Conservation (phyloP, 1,140 invertebrate genomes). For the Chironomus striatipennis region DNA sequence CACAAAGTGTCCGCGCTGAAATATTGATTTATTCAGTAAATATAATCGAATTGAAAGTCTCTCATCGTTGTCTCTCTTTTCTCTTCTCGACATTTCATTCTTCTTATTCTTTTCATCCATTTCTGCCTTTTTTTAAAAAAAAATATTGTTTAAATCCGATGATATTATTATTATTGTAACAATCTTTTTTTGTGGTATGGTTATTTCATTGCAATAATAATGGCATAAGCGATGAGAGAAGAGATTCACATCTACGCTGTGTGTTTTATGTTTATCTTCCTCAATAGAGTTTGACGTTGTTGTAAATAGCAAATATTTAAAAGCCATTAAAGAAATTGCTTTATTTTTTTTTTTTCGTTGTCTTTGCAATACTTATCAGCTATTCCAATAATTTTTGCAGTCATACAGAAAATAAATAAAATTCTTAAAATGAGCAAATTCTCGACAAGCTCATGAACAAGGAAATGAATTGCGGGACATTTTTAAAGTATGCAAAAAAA, state of each 20-base stretch:
- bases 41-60: slow-evolving; percentile 14
- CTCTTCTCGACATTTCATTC: background rate
- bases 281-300: slow-evolving; percentile 18
- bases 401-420: no score
- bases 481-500: no score
- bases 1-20: slow-evolving; percentile 20
- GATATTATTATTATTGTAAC: no score
- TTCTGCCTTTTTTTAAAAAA: no score
- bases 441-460: no score
- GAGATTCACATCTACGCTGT: background rate
- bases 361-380: no score
- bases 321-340: slow-evolving; percentile 19
- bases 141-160: background rate
- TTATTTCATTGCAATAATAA: background rate
- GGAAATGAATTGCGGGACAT: no score
- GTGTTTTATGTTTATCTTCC: background rate
- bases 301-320: slow-evolving; percentile 23
- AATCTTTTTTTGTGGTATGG: background rate
- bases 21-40: slow-evolving; percentile 21
- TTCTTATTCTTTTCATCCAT: background rate
- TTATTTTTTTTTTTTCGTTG: background rate
- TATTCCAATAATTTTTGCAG: no score
- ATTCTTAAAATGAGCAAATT: no score
- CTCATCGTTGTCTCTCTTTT: background rate
- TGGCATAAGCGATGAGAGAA: background rate